These are phyloP conservation scores for Alligator sinensis DNA, from an alignment of 2,113 vertebrate species.

Conservation along the genomic window DNA sequence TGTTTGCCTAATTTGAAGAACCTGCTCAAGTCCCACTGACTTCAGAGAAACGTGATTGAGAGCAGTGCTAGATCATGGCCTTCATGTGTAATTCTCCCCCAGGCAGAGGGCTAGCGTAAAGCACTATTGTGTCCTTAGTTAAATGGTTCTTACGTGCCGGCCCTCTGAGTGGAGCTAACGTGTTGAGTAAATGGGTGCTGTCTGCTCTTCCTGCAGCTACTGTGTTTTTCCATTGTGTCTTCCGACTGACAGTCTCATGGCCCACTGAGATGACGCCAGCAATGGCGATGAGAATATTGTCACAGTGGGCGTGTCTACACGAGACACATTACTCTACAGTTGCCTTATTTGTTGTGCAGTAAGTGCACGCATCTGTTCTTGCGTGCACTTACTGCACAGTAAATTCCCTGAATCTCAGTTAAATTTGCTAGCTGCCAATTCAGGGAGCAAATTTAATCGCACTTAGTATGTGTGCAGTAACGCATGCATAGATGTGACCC, in stretches of 20 bases:
- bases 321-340: no score
- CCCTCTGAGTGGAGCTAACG: background rate
- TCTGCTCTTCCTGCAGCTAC: rapidly evolving
- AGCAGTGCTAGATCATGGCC: background rate
- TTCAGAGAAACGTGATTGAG: rapidly evolving
- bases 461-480: no score
- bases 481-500: no score
- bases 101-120: rapidly evolving
- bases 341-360: no score
- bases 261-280: rapidly evolving
- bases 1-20: rapidly evolving
- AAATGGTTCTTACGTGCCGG: rapidly evolving
- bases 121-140: rapidly evolving
- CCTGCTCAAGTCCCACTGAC: background rate
- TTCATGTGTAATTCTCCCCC: rapidly evolving
- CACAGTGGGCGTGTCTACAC: background rate
- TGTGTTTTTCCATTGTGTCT: rapidly evolving
- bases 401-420: no score
- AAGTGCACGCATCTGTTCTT: no score
- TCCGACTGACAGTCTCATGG: background rate
- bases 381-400: no score
- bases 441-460: no score
- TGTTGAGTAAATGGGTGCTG: rapidly evolving
- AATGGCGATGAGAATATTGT: rapidly evolving
- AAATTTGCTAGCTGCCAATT: no score